phyloP scores from a whole-genome alignment of 2,888 invertebrate genomes.

The Callinectes sapidus region DNA sequence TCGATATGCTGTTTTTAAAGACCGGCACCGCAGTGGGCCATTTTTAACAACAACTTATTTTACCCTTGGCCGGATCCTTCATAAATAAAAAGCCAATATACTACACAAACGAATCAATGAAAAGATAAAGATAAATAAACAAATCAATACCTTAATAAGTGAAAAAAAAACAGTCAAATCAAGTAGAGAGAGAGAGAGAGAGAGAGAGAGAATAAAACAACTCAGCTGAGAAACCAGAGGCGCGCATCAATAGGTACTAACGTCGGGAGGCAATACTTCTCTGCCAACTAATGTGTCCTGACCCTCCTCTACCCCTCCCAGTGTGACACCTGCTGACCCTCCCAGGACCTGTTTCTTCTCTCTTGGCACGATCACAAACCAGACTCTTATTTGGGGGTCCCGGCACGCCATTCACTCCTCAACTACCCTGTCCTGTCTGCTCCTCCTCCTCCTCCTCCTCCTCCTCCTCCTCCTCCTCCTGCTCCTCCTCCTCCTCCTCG shows the following conservation, averaged over 20 bases:
- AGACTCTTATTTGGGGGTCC: background rate
- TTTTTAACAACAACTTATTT: no score
- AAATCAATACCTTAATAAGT: background rate
- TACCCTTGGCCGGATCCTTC: no score
- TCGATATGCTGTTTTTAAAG: no score
- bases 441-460: background rate
- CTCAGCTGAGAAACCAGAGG: background rate
- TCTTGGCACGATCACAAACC: conserved; percentile 26
- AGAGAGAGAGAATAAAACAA: background rate
- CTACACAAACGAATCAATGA: background rate
- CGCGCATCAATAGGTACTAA: background rate
- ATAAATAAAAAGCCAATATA: no score
- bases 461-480: background rate
- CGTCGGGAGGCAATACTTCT: background rate
- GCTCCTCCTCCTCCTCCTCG: background rate
- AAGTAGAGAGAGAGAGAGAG: background rate
- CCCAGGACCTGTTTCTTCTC: conserved; percentile 12
- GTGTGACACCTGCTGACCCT: conserved; percentile 27
- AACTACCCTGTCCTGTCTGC: conserved; percentile 13
- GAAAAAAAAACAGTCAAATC: no score
- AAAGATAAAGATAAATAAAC: background rate
- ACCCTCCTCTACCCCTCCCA: background rate
- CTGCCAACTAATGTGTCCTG: background rate
- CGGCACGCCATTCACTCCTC: conserved; percentile 19
- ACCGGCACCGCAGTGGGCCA: no score